Conservation (phyloP, 2,888 invertebrate genomes). For the Scaptomyza reducta region DNA sequence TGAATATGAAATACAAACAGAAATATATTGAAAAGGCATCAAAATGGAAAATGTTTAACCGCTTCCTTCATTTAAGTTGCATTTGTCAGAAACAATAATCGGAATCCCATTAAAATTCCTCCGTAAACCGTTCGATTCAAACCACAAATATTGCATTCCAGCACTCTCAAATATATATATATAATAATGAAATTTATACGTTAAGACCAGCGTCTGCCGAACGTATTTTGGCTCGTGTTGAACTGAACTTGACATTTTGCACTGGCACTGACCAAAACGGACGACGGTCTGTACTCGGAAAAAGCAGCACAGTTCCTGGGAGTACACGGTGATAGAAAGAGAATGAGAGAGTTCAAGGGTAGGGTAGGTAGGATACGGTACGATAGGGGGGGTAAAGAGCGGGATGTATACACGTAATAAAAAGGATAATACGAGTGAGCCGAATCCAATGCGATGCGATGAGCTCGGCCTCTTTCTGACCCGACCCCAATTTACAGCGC, state of each 20-base stretch:
- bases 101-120: no score
- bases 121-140: conserved; percentile 14
- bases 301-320: conserved; percentile 9
- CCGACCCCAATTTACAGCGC: conserved; percentile 66
- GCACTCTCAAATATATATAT: background rate
- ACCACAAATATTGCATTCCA: conserved; percentile 11
- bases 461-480: conserved; percentile 44
- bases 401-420: conserved; percentile 61
- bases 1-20: background rate
- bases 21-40: no score
- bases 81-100: no score
- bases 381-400: conserved; percentile 2
- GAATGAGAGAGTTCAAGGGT: background rate
- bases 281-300: conserved; percentile 11
- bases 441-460: conserved; percentile 42
- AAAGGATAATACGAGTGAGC: conserved; percentile 67
- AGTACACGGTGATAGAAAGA: background rate
- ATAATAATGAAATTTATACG: background rate
- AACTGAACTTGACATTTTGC: conserved; percentile 84
- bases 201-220: background rate
- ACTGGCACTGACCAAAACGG: conserved; percentile 41
- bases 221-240: conserved; percentile 52
- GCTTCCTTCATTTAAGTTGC: no score
- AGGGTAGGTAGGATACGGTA: background rate
- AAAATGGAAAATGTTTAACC: no score